Percentiles rank a stretch among this genome's conserved stretches.
Evolutionary conservation across 2,113 vertebrate genomes (phyloP).

Genomic region (Chunga burmeisteri): DNA sequence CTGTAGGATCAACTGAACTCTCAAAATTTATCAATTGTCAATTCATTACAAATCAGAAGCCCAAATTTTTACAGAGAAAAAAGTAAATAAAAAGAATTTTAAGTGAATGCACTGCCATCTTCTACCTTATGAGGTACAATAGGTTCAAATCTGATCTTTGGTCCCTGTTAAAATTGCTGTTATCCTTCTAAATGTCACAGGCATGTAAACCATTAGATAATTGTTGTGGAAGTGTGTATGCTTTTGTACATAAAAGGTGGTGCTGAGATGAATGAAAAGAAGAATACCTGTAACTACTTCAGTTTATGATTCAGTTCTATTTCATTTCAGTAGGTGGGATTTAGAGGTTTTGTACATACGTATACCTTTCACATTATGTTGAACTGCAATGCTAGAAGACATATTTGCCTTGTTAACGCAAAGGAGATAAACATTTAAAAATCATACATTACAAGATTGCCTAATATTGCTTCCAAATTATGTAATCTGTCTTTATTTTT

Average conservation of each 20-base stretch:
- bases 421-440: background rate
- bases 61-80: background rate
- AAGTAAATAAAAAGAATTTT: background rate
- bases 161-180: background rate
- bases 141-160: background rate
- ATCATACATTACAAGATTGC: background rate
- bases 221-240: background rate
- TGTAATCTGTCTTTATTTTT: background rate
- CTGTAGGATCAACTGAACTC: background rate
- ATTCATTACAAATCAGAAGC: background rate
- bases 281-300: background rate
- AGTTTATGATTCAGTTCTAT: background rate
- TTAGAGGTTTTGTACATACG: background rate
- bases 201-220: background rate
- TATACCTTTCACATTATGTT: background rate
- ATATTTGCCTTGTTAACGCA: background rate
- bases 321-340: background rate
- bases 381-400: background rate
- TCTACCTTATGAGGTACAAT: background rate
- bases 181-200: conserved; percentile 3
- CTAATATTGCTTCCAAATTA: background rate
- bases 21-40: background rate
- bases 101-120: background rate
- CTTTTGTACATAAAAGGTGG: conserved; percentile 21
- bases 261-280: conserved; percentile 10